Base-by-base conservation (phyloP, 1,140 invertebrate genomes). In the Lutraria rhynchaena region DNA sequence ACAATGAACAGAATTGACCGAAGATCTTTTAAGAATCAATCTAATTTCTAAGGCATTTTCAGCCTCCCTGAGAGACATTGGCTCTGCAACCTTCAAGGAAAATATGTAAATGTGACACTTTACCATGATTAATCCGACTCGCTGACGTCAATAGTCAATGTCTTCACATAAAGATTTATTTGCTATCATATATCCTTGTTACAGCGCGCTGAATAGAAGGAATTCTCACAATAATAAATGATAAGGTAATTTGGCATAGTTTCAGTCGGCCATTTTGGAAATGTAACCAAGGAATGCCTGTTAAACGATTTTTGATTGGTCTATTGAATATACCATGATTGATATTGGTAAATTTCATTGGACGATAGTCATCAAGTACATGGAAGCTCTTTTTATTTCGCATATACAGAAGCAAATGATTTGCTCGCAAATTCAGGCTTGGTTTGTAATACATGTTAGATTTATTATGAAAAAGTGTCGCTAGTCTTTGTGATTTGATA, bases 241-340 rank as follows among this genome's bases (percentile, higher is more conserved):
- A 33, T 49, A 51, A 17, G 5, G 11, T 29, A 27, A 61, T 29
- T 70, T 70, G 67, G 29, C 69, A 71, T 57, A 33, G 31, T 41
- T 71, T 71, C 51, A 71, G 31, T 29, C 69, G n/a, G 69, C 69
- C 69, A 71, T 71, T 31, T 71, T 71, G 31, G 22, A 29, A 44
- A 63, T 71, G 69, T 71, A 37, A 33, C 49, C 51, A 71, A 57
- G 69, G 69, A 33, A 22, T 19, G 22, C 1, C 19, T 71, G 29
- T 9, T 22, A 71, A 46, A n/a, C n/a, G 17, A 3, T 11, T 2
- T 71, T 55, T 57, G 0, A 71, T 71, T 71, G 69, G 69, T 11
- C 37, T 1, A 71, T 0, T 71, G 51, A 57, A 19, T n/a, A 35
- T n/a, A 27, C 69, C 69, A 27, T 57, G 69, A 71, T 71, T 71